A percentile compares a stretch with the other conserved stretches of the same genome.
These are phyloP conservation scores for Leuciscus waleckii DNA, from an alignment of 2,797 vertebrate genomes.

Conservation along the genomic window DNA sequence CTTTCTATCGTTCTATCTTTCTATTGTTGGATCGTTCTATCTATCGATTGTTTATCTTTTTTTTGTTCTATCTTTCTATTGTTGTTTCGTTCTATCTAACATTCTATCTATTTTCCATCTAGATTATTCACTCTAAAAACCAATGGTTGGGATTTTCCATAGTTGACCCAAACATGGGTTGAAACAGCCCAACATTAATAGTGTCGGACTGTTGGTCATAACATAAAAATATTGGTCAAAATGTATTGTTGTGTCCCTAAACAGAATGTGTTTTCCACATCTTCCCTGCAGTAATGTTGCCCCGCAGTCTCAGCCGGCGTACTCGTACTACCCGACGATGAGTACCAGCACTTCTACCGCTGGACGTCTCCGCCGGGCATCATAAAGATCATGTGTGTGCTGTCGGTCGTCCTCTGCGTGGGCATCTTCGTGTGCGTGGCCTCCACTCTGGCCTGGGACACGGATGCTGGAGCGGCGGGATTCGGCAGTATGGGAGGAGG, in stretches of 20 bases:
- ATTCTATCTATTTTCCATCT: neutral
- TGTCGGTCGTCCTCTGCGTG: constrained; percentile 82
- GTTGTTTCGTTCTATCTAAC: neutral
- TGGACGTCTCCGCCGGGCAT: constrained; percentile 90
- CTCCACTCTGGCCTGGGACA: constrained; percentile 89
- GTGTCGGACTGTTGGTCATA: neutral
- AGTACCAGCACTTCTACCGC: constrained; percentile 89
- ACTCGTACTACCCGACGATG: constrained; percentile 92
- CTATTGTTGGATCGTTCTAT: accelerated
- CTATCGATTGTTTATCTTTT: too few species aligned
- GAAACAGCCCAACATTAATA: neutral
- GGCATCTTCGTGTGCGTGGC: constrained; percentile 90
- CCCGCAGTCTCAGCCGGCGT: constrained; percentile 84
- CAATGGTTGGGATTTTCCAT: neutral
- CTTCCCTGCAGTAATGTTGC: constrained; percentile 61
- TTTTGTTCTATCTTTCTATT: neutral
- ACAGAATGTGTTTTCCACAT: neutral
- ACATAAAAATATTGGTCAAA: neutral
- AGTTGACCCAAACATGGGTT: neutral
- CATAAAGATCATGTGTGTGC: constrained; percentile 86
- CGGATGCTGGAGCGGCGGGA: constrained; percentile 67
- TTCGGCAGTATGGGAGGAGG: constrained; percentile 30
- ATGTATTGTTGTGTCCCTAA: neutral
- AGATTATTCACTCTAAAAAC: too few species aligned
- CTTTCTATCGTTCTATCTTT: too few species aligned